These are phyloP conservation scores for Zele albiditarsus DNA, from an alignment of 2,888 invertebrate species.

Conservation along the genomic window DNA sequence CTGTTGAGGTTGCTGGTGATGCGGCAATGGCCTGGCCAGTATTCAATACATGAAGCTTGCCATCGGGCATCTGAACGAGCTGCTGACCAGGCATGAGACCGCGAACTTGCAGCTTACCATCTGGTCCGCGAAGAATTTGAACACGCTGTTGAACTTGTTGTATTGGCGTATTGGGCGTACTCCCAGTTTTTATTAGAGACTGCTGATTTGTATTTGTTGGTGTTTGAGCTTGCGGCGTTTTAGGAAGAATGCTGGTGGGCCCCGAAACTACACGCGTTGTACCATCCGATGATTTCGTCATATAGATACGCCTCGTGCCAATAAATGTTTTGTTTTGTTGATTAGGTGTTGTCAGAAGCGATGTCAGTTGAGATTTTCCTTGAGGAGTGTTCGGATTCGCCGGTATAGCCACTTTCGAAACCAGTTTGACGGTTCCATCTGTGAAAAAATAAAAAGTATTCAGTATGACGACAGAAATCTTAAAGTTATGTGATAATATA, in stretches of 20 bases:
- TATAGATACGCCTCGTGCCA: slow-evolving; percentile 80
- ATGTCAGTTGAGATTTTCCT: slow-evolving; percentile 80
- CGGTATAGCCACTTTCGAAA: slow-evolving; percentile 80
- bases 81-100: slow-evolving; percentile 95
- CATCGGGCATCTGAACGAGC: slow-evolving; percentile 93
- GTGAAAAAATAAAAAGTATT: slow-evolving; percentile 52
- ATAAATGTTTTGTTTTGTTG: slow-evolving; percentile 80
- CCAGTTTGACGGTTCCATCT: slow-evolving; percentile 80
- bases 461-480: slow-evolving; percentile 14
- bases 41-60: slow-evolving; percentile 89
- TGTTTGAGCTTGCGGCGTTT: slow-evolving; percentile 66
- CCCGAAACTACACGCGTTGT: slow-evolving; percentile 79
- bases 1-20: slow-evolving; percentile 61
- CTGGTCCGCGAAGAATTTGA: slow-evolving; percentile 91
- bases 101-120: slow-evolving; percentile 93
- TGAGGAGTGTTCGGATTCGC: slow-evolving; percentile 74
- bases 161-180: slow-evolving; percentile 63
- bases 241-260: slow-evolving; percentile 76
- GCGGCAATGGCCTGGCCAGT: slow-evolving; percentile 77
- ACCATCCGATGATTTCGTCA: slow-evolving; percentile 83
- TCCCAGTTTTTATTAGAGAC: slow-evolving; percentile 22
- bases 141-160: slow-evolving; percentile 81
- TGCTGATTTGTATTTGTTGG: slow-evolving; percentile 71
- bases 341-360: slow-evolving; percentile 77
- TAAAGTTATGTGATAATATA: slow-evolving; percentile 27